Evolutionary conservation across 2,113 vertebrate species (phyloP), one percentile per base, ranked within the genome.

Genomic region (Engystomops pustulosus): DNA sequence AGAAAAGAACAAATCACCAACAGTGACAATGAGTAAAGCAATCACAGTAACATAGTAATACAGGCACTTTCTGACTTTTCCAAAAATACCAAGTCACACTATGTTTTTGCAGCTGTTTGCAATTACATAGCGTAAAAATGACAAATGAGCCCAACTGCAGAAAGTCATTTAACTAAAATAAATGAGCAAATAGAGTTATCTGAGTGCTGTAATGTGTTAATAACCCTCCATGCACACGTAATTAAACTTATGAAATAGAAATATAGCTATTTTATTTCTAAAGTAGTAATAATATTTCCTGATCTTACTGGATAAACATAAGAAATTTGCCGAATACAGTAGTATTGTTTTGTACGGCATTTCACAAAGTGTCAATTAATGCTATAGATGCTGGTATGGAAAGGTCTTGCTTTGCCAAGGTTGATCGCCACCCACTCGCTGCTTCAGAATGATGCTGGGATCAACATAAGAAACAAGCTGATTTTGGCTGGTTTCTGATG

Each of bases 161-260:
- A 62, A 62, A 30, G 58, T 62, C 0, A 62, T 62, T 62, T 30
- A 30, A 62, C 23, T 4, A 12, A 60, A 27, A 60, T 60, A 27
- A 25, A 27, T 27, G 55, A 60, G 23, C 55, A 60, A 60, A 60
- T 23, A 55, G 53, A 55, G 20, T 27, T 60, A 60, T 62, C 58
- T 62, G 58, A n/a, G n/a, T n/a, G n/a, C n/a, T 62, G 27, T 62
- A 62, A 62, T 30, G 25, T 62, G 27, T 15, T 62, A 62, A 62
- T 62, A 62, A 30, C 58, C 58, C 27, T 62, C 4, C 27, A 30
- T 15, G 12, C 1, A 30, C 58, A 30, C 1, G 7, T 14, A 1
- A 62, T 60, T 27, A 3, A 60, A 27, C 10, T 1, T 4, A 60
- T 27, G 7, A 60, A 60, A 55, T 23, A 2, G 18, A 55, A 23